Percentiles rank a stretch among this genome's conserved stretches.
Evolutionary conservation across 2,113 vertebrate species (phyloP).

Genomic region (Xyliphius kryptos): DNA sequence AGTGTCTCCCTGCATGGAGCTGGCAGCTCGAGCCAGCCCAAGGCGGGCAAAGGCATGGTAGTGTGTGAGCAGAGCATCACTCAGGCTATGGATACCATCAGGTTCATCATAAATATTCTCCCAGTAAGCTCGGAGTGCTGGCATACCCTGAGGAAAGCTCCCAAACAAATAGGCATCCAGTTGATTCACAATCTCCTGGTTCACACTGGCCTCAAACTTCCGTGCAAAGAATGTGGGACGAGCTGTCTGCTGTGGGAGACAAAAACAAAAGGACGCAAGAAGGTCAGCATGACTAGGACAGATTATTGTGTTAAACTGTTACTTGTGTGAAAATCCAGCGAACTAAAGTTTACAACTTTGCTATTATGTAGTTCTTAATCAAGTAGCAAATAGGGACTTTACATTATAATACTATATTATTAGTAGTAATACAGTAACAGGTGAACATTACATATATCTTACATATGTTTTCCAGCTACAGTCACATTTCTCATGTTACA

Average conservation of each 20-base stretch:
- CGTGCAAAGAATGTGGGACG: conserved; percentile 95
- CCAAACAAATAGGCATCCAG: conserved; percentile 89
- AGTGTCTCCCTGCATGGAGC: conserved; percentile 67
- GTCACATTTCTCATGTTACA: too few species aligned
- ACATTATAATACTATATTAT: too few species aligned
- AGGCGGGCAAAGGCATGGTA: conserved; percentile 83
- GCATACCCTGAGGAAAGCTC: conserved; percentile 73
- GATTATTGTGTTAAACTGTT: too few species aligned
- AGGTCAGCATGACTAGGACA: not conserved
- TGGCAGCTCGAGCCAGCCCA: conserved; percentile 74
- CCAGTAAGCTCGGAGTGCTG: conserved; percentile 85
- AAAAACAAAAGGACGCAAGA: conserved; percentile 13
- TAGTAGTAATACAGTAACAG: too few species aligned
- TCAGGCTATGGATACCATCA: conserved; percentile 75
- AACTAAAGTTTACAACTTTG: too few species aligned
- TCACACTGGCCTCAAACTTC: conserved; percentile 95
- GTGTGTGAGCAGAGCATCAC: conserved; percentile 79
- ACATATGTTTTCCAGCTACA: too few species aligned
- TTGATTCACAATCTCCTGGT: conserved; percentile 93
- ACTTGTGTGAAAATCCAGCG: too few species aligned
- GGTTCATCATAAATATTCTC: conserved; percentile 87
- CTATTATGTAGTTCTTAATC: too few species aligned
- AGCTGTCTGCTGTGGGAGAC: conserved; percentile 79
- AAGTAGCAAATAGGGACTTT: too few species aligned
- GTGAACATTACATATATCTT: too few species aligned